Evolutionary conservation across 2,888 invertebrate genomes (phyloP), one percentile per base, ranked within the genome.

Genomic region (Sinhomidia bicolor): DNA sequence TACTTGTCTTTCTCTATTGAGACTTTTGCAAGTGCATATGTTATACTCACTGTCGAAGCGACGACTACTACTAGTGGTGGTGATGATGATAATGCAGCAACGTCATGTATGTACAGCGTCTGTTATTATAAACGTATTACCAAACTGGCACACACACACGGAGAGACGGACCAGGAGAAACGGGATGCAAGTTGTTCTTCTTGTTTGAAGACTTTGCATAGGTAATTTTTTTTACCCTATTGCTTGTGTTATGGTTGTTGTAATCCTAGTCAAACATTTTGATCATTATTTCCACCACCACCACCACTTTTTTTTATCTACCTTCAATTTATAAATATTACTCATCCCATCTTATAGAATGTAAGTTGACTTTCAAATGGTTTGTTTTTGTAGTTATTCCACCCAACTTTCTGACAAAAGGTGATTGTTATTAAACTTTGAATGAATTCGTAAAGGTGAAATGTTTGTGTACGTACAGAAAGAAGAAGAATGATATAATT

Each of bases 131-230:
- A 9, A 26, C 41, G n/a, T 41, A 44, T n/a, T 57, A 74, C 17
- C 51, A 85, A 79, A 80, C 54, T 79, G 51, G 79, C 76, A 87
- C 85, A 71, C 68, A 80, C 80, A 41, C 68, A 80, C n/a, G n/a
- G n/a, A 76, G 26, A 68, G 14, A 26, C 60, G 60, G 76, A 51
- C 29, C 14, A 76, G 51, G n/a, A 32, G 78, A 36, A 78, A 78
- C 78, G 81, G 83, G 83, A 83, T 68, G 84, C 80, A 79, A 88
- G 83, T 88, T 88, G 79, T 60, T 85, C 71, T 80, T 89, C 89
- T 89, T 85, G 87, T 76, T 88, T 80, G 57, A 80, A 85, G 81
- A 41, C 84, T 89, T 85, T 89, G 85, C 85, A 85, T 89, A 89
- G 85, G n/a, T n/a, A n/a, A n/a, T n/a, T n/a, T 85, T 85, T 54